These are phyloP conservation scores for Buceros bicornis DNA, from an alignment of 2,797 vertebrate genomes.

Conservation along the genomic window DNA sequence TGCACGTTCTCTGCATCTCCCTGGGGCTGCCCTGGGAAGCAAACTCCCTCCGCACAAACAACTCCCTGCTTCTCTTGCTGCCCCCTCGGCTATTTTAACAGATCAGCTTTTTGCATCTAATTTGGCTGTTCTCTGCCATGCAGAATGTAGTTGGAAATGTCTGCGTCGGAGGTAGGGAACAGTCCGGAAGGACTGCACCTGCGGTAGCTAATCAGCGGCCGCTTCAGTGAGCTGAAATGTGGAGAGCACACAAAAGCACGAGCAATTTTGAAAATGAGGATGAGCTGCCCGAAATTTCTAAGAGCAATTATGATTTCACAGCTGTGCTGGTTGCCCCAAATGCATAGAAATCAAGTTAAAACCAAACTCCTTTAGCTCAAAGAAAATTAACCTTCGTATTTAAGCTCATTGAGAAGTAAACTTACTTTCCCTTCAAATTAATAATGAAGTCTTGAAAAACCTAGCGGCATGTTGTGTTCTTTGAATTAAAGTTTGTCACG, in stretches of 20 bases:
- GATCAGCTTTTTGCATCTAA: slow-evolving; percentile 48
- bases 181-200: slow-evolving; percentile 65
- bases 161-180: background rate
- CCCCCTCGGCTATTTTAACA: background rate
- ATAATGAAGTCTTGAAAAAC: background rate
- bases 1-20: background rate
- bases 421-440: background rate
- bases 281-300: slow-evolving; percentile 27
- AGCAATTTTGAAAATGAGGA: slow-evolving; percentile 65
- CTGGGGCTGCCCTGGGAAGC: background rate
- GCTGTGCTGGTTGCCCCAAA: slow-evolving; percentile 61
- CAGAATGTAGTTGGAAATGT: background rate
- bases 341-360: slow-evolving; percentile 55
- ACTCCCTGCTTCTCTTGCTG: background rate
- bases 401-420: slow-evolving; percentile 16
- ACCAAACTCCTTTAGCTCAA: background rate
- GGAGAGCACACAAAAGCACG: background rate
- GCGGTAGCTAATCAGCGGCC: slow-evolving; percentile 44
- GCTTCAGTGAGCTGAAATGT: slow-evolving; percentile 51
- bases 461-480: background rate
- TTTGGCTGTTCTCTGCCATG: slow-evolving; percentile 15
- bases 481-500: slow-evolving; percentile 38
- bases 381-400: slow-evolving; percentile 43
- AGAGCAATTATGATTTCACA: slow-evolving; percentile 51
- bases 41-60: background rate